Evolutionary conservation across 2,797 vertebrate genomes (phyloP), one percentile per base, ranked within the genome.

Genomic region (Sternotherus odoratus): DNA sequence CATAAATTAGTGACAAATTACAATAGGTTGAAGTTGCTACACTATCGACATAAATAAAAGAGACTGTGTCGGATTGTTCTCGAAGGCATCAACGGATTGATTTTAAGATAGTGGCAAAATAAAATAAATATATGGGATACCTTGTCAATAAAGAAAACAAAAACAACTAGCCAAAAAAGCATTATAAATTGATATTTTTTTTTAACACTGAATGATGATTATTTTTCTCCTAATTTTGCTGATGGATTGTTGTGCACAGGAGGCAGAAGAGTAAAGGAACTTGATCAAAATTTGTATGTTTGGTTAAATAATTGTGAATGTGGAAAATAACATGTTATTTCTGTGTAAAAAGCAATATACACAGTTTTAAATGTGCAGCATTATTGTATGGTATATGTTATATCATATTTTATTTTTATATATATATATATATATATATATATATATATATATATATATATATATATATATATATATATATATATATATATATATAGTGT

Each of bases 21-120:
- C 77, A 39, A 60, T 77, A 84, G 83, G 91, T 63, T 57, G 33
- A 50, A 33, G 56, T 82, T 57, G 66, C 66, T 90, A 30, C 50
- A 77, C 30, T 80, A 16, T 36, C 77, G 80, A 78, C 82, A 81
- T 69, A 72, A 49, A 82, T 79, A 89, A 46, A 88, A 90, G 94
- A 90, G 83, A 83, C 85, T n/a, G 74, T 54, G 49, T 92, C 94
- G 94, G 92, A 93, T 95, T 90, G 86, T 95, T 79, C 95, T 89
- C 92, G 92, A 95, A 92, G 94, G 82, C 81, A 94, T 89, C 72
- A 95, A 86, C 77, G 93, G 77, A 94, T 95, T 94, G 90, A 93
- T 97, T 96, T 95, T 96, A 72, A 51, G 94, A 80, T 91, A 91
- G 54, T 72, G 91, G 93, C 77, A 74, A 87, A 94, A 81, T 90